Evolutionary conservation across 23 tunicate species (phyloP).

Genomic region (Ascidia mentula): DNA sequence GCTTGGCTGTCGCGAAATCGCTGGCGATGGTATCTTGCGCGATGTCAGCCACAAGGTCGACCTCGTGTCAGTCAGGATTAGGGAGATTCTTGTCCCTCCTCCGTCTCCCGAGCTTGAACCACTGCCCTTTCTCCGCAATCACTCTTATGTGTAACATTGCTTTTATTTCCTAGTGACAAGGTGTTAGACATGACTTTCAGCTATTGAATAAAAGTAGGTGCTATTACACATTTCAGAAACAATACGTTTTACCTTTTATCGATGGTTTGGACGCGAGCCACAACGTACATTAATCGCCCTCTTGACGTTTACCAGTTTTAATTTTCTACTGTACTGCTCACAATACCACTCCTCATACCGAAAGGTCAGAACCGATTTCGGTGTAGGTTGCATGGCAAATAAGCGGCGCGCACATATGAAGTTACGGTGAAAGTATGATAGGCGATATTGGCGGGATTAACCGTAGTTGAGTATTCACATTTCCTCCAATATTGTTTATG

Average conservation of each 20-base stretch:
- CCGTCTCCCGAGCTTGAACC: conserved; percentile 4
- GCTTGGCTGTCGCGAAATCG: conserved; percentile 18
- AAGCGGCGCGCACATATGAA: background rate
- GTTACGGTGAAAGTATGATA: conserved; percentile 4
- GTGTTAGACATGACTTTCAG: too few species aligned
- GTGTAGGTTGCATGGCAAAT: background rate
- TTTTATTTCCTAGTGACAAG: too few species aligned
- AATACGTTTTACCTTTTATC: too few species aligned
- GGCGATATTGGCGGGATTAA: background rate
- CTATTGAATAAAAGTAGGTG: too few species aligned
- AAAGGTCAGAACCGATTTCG: background rate
- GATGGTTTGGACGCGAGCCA: background rate
- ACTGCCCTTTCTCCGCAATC: too few species aligned
- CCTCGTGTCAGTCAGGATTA: conserved; percentile 59
- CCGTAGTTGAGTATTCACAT: too few species aligned
- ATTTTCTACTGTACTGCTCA: background rate
- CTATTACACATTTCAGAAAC: too few species aligned
- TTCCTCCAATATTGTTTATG: too few species aligned
- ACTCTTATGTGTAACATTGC: too few species aligned
- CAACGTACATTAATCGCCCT: background rate
- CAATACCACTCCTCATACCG: background rate
- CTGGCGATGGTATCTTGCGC: conserved; percentile 31
- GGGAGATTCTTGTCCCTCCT: conserved; percentile 9
- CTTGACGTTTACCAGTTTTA: background rate
- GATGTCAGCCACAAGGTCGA: conserved; percentile 31